Evolutionary conservation across 1,140 invertebrate species (phyloP).

Genomic region (Hormaphis cornu): DNA sequence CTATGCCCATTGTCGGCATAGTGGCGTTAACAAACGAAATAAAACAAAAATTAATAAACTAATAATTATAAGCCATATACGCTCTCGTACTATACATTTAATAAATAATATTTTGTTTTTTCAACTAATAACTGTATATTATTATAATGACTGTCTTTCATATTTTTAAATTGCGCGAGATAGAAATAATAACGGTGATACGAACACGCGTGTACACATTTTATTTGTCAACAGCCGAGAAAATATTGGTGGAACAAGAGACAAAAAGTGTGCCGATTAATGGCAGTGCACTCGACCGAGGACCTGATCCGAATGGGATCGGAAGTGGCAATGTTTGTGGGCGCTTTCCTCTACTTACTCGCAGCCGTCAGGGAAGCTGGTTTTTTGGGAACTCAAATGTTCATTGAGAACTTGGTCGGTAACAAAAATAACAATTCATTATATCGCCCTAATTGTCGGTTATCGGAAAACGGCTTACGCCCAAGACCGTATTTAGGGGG

Average conservation of each 20-base stretch:
- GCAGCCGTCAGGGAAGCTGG: conserved; percentile 69
- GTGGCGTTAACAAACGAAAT: no score
- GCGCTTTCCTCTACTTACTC: conserved; percentile 68
- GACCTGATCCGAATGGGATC: conserved; percentile 56
- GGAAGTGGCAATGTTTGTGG: conserved; percentile 62
- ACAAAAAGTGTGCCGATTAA: conserved; percentile 57
- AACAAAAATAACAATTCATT: not conserved
- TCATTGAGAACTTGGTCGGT: conserved; percentile 77
- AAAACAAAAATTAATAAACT: no score
- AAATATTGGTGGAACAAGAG: conserved; percentile 55
- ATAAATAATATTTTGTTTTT: no score
- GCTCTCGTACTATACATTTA: no score
- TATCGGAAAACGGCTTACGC: not conserved
- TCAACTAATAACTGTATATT: no score
- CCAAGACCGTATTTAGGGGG: no score
- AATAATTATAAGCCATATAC: no score
- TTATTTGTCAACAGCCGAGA: not conserved
- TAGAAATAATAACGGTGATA: no score
- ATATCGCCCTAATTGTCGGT: not conserved
- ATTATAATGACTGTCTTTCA: no score
- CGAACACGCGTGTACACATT: no score
- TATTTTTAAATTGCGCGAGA: no score
- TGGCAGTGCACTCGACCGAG: conserved; percentile 50
- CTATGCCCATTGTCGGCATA: no score
- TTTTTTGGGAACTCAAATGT: conserved; percentile 79